Evolutionary conservation across 2,797 vertebrate species (phyloP).

Genomic region (Phalloptychus januarius): DNA sequence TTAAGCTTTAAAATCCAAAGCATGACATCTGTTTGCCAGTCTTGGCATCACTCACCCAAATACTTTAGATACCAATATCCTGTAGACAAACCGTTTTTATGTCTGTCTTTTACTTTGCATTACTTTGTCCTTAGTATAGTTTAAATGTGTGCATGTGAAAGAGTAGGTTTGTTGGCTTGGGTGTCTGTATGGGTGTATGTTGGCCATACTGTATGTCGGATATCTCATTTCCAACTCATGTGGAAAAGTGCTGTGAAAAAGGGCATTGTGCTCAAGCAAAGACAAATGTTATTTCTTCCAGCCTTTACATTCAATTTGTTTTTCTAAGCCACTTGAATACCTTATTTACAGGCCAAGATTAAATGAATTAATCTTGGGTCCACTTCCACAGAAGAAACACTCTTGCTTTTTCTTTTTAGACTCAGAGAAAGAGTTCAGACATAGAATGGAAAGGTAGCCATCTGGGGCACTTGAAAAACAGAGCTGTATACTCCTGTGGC

Average conservation of each 20-base stretch:
- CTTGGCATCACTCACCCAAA: not conserved
- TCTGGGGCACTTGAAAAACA: slow-evolving; percentile 44
- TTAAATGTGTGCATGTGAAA: not conserved
- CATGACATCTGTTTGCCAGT: slow-evolving; percentile 59
- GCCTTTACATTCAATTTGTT: slow-evolving; percentile 82
- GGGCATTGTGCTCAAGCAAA: slow-evolving; percentile 66
- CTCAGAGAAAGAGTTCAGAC: slow-evolving; percentile 34
- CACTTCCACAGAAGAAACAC: slow-evolving; percentile 63
- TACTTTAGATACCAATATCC: not conserved
- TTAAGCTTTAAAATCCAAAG: slow-evolving; percentile 53
- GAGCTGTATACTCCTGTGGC: slow-evolving; percentile 22
- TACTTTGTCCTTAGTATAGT: not conserved
- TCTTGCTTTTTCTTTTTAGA: slow-evolving; percentile 39
- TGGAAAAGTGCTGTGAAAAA: slow-evolving; percentile 65
- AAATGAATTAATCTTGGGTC: slow-evolving; percentile 80
- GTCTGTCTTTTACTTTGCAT: not conserved
- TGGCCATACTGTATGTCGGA: slow-evolving; percentile 54
- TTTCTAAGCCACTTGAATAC: slow-evolving; percentile 78
- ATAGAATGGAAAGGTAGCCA: slow-evolving; percentile 37
- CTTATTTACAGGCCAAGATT: slow-evolving; percentile 81
- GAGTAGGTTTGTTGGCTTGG: not conserved
- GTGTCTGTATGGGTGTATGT: slow-evolving; percentile 28
- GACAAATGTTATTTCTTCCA: slow-evolving; percentile 82
- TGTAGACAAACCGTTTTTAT: not conserved
- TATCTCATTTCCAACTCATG: slow-evolving; percentile 55